These are phyloP conservation scores for Spea multiplicata DNA, from an alignment of 2,113 vertebrate genomes.

Conservation along the genomic window DNA sequence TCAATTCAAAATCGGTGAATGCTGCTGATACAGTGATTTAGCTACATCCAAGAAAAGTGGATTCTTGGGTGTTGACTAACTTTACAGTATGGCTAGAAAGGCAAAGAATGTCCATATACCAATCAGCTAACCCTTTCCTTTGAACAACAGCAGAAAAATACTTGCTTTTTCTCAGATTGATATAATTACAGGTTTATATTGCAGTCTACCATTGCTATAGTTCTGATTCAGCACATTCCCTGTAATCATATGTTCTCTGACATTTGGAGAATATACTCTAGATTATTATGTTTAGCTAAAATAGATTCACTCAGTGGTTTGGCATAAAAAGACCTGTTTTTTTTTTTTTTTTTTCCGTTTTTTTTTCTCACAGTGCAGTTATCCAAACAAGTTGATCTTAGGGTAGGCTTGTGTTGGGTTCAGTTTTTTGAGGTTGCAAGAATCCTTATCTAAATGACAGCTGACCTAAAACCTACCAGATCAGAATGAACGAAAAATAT, in stretches of 20 bases:
- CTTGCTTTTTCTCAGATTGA: constrained; percentile 7
- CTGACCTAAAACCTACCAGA: too few relatives aligned
- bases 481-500: too few relatives aligned
- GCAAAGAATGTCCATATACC: background rate
- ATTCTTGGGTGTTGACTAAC: background rate
- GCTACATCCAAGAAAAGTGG: background rate
- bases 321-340: background rate
- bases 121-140: background rate
- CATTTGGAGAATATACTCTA: constrained; percentile 30
- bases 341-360: too few relatives aligned
- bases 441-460: too few relatives aligned
- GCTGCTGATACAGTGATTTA: background rate
- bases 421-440: too few relatives aligned
- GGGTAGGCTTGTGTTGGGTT: too few relatives aligned
- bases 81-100: background rate
- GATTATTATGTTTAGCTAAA: constrained; percentile 37
- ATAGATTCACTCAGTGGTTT: constrained; percentile 16
- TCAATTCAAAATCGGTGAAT: background rate
- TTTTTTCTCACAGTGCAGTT: too few relatives aligned
- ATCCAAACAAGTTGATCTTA: too few relatives aligned
- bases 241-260: constrained; percentile 41
- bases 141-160: constrained; percentile 15
- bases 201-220: constrained; percentile 36
- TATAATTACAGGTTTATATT: constrained; percentile 42
- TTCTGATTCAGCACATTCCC: constrained; percentile 40